These are phyloP conservation scores for Rhogogaster chlorosoma DNA, from an alignment of 2,888 invertebrate genomes.

Conservation along the genomic window DNA sequence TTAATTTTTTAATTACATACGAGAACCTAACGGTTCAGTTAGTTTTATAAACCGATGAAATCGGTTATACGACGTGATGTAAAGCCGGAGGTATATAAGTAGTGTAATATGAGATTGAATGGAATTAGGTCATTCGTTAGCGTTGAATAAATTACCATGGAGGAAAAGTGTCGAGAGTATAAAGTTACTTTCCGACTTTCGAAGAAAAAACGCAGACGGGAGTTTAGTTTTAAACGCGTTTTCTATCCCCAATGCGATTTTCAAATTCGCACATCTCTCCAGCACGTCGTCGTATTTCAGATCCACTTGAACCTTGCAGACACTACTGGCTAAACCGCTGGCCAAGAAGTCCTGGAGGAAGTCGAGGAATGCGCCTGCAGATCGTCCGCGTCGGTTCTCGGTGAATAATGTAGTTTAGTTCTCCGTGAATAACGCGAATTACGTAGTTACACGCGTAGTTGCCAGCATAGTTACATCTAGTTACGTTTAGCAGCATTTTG, in stretches of 20 bases:
- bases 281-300: not conserved
- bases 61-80: slow-evolving; percentile 12
- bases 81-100: not conserved
- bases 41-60: slow-evolving; percentile 1
- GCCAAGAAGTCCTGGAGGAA: slow-evolving; percentile 38
- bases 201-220: no score
- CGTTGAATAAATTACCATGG: not conserved
- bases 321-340: not conserved
- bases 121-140: not conserved
- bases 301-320: not conserved
- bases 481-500: slow-evolving; percentile 26
- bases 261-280: not conserved
- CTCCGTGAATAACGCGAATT: slow-evolving; percentile 47
- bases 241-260: not conserved
- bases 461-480: slow-evolving; percentile 50
- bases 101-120: not conserved
- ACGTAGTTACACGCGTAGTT: slow-evolving; percentile 49
- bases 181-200: no score
- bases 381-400: slow-evolving; percentile 34
- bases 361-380: slow-evolving; percentile 42
- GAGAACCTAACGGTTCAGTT: not conserved
- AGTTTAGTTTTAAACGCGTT: not conserved
- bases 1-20: slow-evolving; percentile 46
- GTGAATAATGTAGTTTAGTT: slow-evolving; percentile 50
- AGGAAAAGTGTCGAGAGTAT: not conserved